These are phyloP conservation scores for Trissolcus brochymenae DNA, from an alignment of 2,888 invertebrate genomes.

Conservation along the genomic window DNA sequence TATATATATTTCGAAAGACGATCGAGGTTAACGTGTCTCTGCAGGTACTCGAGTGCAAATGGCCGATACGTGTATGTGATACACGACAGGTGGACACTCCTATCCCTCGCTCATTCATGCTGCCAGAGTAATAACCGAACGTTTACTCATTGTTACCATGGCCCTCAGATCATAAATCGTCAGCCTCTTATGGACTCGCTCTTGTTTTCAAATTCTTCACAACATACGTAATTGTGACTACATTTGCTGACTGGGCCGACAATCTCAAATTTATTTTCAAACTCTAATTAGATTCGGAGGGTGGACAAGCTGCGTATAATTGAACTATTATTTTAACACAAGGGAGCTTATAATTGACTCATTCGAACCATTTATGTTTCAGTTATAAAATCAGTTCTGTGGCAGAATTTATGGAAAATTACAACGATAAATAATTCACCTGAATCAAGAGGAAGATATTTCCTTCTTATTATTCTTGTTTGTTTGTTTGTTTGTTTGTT, in stretches of 20 bases:
- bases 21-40: slow-evolving; percentile 58
- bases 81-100: slow-evolving; percentile 55
- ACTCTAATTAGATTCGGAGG: slow-evolving; percentile 41
- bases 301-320: slow-evolving; percentile 27
- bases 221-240: slow-evolving; percentile 33
- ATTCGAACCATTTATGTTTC: slow-evolving; percentile 9
- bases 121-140: slow-evolving; percentile 63
- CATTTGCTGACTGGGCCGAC: slow-evolving; percentile 44
- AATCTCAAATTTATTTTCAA: slow-evolving; percentile 42
- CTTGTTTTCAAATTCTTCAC: slow-evolving; percentile 30
- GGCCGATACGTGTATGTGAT: slow-evolving; percentile 41
- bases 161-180: slow-evolving; percentile 60
- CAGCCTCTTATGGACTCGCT: slow-evolving; percentile 13
- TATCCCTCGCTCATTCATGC: slow-evolving; percentile 39
- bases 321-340: slow-evolving; percentile 32
- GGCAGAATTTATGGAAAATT: too few species aligned
- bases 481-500: too few species aligned
- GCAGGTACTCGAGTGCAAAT: slow-evolving; percentile 49
- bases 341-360: slow-evolving; percentile 26
- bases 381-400: background rate
- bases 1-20: slow-evolving; percentile 69
- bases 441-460: too few species aligned
- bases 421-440: too few species aligned
- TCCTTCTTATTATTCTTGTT: too few species aligned
- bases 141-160: slow-evolving; percentile 67